A percentile compares a stretch with the other conserved stretches of the same genome.
phyloP scores from a whole-genome alignment of 1,140 invertebrate genomes.

The Choristoneura fumiferana region DNA sequence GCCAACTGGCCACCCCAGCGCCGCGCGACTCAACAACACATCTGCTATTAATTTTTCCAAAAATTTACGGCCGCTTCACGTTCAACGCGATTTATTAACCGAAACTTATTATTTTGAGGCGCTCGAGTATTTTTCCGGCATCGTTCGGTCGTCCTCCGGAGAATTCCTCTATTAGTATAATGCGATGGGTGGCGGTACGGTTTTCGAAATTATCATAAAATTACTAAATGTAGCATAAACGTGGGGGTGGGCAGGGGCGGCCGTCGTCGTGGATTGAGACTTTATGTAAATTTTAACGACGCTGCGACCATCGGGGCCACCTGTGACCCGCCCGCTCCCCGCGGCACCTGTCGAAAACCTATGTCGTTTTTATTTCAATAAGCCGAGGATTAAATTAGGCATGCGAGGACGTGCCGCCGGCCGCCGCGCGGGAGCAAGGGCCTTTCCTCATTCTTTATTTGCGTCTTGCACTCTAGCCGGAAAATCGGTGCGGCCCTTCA shows the following conservation, averaged over 20 bases:
- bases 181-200: slow-evolving; percentile 73
- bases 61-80: slow-evolving; percentile 65
- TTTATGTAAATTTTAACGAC: slow-evolving; percentile 78
- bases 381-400: slow-evolving; percentile 74
- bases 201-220: slow-evolving; percentile 78
- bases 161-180: slow-evolving; percentile 76
- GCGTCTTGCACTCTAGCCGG: not conserved
- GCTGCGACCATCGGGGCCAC: slow-evolving; percentile 74
- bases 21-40: slow-evolving; percentile 65
- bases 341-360: slow-evolving; percentile 74
- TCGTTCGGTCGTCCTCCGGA: slow-evolving; percentile 45
- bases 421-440: slow-evolving; percentile 32
- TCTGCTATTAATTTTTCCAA: slow-evolving; percentile 72
- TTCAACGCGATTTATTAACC: slow-evolving; percentile 68
- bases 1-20: slow-evolving; percentile 44
- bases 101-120: slow-evolving; percentile 69
- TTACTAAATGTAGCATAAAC: slow-evolving; percentile 78
- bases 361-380: slow-evolving; percentile 78
- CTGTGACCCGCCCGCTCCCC: slow-evolving; percentile 57
- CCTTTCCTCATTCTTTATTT: slow-evolving; percentile 36
- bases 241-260: slow-evolving; percentile 66
- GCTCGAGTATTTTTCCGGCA: slow-evolving; percentile 58
- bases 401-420: slow-evolving; percentile 52
- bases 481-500: not conserved
- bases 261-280: slow-evolving; percentile 73